Conservation (phyloP, 2,888 invertebrate species). For the Argyresthia albistria region DNA sequence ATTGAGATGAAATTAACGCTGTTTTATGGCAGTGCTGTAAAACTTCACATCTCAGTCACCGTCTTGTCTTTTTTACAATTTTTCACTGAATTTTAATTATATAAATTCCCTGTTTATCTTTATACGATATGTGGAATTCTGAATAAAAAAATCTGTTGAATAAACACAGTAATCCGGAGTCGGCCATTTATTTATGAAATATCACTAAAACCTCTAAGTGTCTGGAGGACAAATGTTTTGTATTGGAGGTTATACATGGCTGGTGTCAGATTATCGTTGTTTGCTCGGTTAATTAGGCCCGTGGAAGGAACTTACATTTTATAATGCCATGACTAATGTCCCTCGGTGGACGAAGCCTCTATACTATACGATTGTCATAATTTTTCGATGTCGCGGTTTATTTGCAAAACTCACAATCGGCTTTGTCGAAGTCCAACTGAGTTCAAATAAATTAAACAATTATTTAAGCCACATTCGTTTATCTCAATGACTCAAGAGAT, state of each 20-base stretch:
- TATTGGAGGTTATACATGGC: conserved; percentile 26
- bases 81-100: no score
- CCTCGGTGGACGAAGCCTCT: conserved; percentile 31
- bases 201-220: conserved; percentile 6
- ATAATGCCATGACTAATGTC: conserved; percentile 60
- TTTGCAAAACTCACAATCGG: conserved; percentile 56
- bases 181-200: no score
- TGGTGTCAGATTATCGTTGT: conserved; percentile 41
- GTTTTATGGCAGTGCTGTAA: conserved; percentile 5
- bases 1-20: conserved; percentile 51
- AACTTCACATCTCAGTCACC: neutral
- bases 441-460: conserved; percentile 46
- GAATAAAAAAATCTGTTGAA: no score
- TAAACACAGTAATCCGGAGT: no score
- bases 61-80: neutral
- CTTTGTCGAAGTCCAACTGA: conserved; percentile 39
- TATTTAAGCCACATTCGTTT: conserved; percentile 36
- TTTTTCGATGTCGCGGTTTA: conserved; percentile 69
- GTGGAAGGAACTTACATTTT: conserved; percentile 45
- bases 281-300: conserved; percentile 45
- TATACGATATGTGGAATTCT: no score
- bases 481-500: neutral
- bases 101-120: no score
- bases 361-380: conserved; percentile 68
- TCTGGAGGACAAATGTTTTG: conserved; percentile 29